Evolutionary conservation across 2,888 invertebrate genomes (phyloP), one percentile per base, ranked within the genome.

Genomic region (Andrena minutula): DNA sequence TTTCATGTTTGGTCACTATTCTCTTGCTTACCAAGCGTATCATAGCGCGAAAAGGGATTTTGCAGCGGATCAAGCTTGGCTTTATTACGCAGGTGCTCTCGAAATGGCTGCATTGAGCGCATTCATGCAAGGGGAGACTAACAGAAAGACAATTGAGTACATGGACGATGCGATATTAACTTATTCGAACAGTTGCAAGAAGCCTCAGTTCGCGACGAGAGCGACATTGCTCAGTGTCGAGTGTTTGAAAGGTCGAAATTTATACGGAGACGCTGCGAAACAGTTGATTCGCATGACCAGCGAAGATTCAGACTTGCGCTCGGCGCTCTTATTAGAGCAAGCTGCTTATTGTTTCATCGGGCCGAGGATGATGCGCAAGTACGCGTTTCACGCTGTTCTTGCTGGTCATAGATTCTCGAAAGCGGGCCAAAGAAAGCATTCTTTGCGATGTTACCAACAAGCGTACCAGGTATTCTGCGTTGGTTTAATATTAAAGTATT

Each of bases 11-110:
- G 98, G 98, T 3, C 97, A 98, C 92, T 99, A 99, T 94, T 96
- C 97, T 86, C 95, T 98, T 86, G 98, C 99, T 7, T 99, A 98
- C 94, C 97, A 98, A 93, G 96, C 98, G 0, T 99, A 99, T 94
- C 99, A 99, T 94, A 96, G 97, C 58, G 98, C 99, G n/a, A 99
- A 99, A 94, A 96, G 99, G 71, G 99, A 99, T 94, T 99, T 99
- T 94, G 98, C 97, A 92, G 97, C 97, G 1, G 99, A 99, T 93
- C 98, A 98, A 87, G 99, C 99, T 0, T 99, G 99, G 99, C 95
- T 99, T 35, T 98, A 99, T 93, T 99, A 98, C 94, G 99, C 99
- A 0, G 99, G 99, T 10, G 99, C 99, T 5, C 94, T 99, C 66
- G 99, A 99, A 95, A 99, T 99, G 99, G 99, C 99, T 6, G 98